Base-by-base conservation (phyloP, 1,140 invertebrate genomes). In the Delia radicum region DNA sequence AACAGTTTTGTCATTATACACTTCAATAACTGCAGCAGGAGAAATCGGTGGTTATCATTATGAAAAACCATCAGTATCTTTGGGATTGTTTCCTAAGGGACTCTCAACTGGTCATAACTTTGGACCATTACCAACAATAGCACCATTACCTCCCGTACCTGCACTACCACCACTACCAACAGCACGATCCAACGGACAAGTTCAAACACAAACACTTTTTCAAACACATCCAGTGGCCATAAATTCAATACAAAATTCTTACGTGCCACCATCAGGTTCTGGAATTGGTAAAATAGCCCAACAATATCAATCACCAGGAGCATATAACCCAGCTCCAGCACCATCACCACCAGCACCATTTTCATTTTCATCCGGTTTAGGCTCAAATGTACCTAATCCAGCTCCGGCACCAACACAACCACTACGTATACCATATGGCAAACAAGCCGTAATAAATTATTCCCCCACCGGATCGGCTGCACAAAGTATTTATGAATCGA, bases 131-230 rank as follows among this genome's bases (percentile, higher is more conserved):
- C 80, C 83, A 55, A 85, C 83, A 0, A 74, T 80, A n/a, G 79
- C 78, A 61, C 82, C 82, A 0, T 69, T 85, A 76, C 83, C 83
- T 1, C 80, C 82, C 0, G 78, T 84, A 7, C 82, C 82, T 7
- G 69, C 80, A 2, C 73, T 85, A 21, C 83, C 83, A 2, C 67
- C 81, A 5, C 74, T 84, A 28, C 82, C 82, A 10, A 77, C 63
- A 33, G 26, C 74, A 8, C 74, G 63, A 2, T 10, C 65, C 18
- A 27, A 63, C 15, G 15, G 29, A 27, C 46, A n/a, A 48, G 27
- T 48, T 2, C 73, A 71, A 48, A 26, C 72, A n/a, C 73, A 74
- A 21, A n/a, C 63, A 1, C 13, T 74, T 1, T 24, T 55, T 5
- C 79, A 79, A 67, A 76, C 78, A 65, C 26, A 71, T 21, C 78